These are phyloP conservation scores for Pristionchus pacificus DNA, from an alignment of 1,140 invertebrate genomes.

Conservation along the genomic window DNA sequence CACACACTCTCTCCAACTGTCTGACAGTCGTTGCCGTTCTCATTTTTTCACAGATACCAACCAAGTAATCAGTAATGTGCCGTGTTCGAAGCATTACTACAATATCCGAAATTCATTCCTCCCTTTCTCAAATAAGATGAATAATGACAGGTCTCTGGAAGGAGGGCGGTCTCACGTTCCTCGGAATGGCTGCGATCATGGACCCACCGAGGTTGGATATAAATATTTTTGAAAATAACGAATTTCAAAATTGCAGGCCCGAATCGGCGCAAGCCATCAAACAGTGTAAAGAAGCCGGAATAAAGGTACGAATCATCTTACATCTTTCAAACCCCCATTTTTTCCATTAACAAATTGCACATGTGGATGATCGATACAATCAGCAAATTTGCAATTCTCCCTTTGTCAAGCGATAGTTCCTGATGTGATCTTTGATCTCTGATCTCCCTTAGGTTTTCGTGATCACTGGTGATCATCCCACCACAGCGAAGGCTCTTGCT, in stretches of 20 bases:
- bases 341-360: neutral
- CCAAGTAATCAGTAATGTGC: too few species aligned
- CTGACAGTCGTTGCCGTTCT: too few species aligned
- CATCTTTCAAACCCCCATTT: too few species aligned
- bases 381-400: neutral
- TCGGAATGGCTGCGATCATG: constrained; percentile 54
- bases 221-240: too few species aligned
- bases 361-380: neutral
- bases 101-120: too few species aligned
- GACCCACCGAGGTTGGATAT: constrained; percentile 53
- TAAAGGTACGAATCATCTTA: constrained; percentile 32
- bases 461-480: constrained; percentile 42
- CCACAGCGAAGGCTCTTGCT: constrained; percentile 32
- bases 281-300: constrained; percentile 41
- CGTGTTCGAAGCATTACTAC: too few species aligned
- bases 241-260: constrained; percentile 20
- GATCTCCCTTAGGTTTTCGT: constrained; percentile 24
- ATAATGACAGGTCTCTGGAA: too few species aligned
- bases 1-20: too few species aligned
- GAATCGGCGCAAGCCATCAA: constrained; percentile 45
- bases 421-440: neutral
- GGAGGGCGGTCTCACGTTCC: constrained; percentile 42
- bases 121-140: too few species aligned
- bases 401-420: neutral
- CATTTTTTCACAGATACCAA: too few species aligned